These are phyloP conservation scores for Sylvia atricapilla DNA, from an alignment of 2,113 vertebrate species.

Conservation along the genomic window DNA sequence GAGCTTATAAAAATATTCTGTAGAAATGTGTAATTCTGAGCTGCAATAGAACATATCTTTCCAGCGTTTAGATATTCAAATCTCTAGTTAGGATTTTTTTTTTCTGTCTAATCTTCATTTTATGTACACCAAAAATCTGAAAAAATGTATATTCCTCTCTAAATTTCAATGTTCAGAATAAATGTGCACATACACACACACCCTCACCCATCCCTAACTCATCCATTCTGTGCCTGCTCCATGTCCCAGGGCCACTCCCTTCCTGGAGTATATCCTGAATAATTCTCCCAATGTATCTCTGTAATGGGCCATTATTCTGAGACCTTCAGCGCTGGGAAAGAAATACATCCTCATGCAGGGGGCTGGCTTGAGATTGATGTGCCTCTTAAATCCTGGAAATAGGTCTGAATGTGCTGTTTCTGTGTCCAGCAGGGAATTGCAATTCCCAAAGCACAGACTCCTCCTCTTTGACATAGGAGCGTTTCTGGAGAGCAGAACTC, in stretches of 20 bases:
- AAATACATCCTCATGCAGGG: not conserved
- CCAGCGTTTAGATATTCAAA: not conserved
- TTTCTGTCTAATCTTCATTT: not conserved
- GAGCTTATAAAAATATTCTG: not conserved
- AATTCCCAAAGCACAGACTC: not conserved
- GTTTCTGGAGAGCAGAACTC: not conserved
- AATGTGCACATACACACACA: accelerated
- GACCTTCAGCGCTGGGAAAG: slow-evolving; percentile 6
- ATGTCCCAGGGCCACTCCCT: not conserved
- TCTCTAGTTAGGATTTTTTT: not conserved
- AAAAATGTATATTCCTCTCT: not conserved
- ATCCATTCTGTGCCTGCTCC: not conserved
- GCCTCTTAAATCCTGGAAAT: slow-evolving; percentile 4
- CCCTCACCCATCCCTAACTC: too few relatives aligned
- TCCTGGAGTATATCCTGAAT: not conserved
- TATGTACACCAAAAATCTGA: not conserved
- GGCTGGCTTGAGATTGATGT: not conserved
- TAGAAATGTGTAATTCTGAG: not conserved
- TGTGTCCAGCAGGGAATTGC: not conserved
- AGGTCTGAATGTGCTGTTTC: not conserved
- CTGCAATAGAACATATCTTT: not conserved
- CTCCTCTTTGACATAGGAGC: not conserved
- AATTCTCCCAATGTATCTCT: not conserved
- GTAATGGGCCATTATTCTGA: slow-evolving; percentile 17
- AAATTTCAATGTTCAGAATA: not conserved